These are phyloP conservation scores for Acanthiza pusilla DNA, from an alignment of 2,797 vertebrate species.

Conservation along the genomic window DNA sequence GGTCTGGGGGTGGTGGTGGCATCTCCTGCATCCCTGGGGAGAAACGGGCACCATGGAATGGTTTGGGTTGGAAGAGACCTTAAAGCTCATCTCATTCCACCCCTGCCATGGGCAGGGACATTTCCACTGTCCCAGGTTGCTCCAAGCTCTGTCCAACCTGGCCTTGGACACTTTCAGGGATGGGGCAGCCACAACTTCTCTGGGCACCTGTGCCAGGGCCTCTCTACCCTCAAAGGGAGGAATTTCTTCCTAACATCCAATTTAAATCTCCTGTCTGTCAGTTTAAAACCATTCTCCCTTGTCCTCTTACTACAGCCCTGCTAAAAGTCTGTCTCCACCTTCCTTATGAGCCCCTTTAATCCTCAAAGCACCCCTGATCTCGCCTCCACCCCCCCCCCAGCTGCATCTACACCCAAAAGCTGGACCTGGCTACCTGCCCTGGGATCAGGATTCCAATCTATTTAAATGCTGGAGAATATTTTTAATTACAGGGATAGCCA, in stretches of 20 bases:
- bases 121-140: accelerated
- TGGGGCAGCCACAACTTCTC: background rate
- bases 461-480: background rate
- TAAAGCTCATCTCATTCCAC: background rate
- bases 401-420: background rate
- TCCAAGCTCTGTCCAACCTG: accelerated
- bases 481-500: background rate
- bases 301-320: background rate
- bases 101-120: background rate
- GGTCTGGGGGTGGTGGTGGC: background rate
- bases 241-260: background rate
- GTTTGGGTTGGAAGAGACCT: background rate
- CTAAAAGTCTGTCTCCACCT: background rate
- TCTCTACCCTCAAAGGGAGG: background rate
- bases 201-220: background rate
- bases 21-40: background rate
- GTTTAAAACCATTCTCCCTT: background rate
- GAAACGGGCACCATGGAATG: background rate
- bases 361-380: background rate
- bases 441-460: background rate
- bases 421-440: slow-evolving; percentile 9
- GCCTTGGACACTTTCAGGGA: background rate
- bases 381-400: background rate
- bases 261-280: background rate
- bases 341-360: background rate